Conservation (phyloP, 92 coral and sea anemone species). For the Palythoa heliodiscus region DNA sequence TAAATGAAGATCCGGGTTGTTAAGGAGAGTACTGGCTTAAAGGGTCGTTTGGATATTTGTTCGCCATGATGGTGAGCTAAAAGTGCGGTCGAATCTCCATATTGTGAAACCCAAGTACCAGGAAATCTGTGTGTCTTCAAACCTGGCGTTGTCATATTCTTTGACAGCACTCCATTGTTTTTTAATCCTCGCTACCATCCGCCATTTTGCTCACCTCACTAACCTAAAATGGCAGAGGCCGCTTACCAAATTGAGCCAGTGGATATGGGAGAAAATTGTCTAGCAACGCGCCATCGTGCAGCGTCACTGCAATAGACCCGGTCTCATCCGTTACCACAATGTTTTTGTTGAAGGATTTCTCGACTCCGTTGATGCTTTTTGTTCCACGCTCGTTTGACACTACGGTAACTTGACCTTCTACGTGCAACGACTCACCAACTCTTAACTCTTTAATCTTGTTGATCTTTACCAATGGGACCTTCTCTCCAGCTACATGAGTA, state of each 20-base stretch:
- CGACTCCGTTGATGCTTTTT: neutral
- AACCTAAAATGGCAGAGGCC: no score
- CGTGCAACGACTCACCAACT: neutral
- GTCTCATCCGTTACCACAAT: slow-evolving; percentile 6
- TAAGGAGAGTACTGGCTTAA: slow-evolving; percentile 54
- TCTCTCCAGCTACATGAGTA: neutral
- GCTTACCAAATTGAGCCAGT: no score
- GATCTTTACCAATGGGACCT: neutral
- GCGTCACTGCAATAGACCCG: slow-evolving; percentile 7
- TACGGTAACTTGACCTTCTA: neutral
- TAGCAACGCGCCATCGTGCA: neutral
- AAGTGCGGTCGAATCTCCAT: slow-evolving; percentile 48
- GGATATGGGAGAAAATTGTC: no score
- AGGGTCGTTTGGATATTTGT: slow-evolving; percentile 57
- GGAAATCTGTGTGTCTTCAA: slow-evolving; percentile 53
- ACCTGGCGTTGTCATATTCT: slow-evolving; percentile 48
- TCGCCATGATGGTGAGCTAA: slow-evolving; percentile 54
- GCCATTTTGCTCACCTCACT: no score
- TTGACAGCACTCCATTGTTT: neutral
- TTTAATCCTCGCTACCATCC: no score
- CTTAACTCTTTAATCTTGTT: neutral
- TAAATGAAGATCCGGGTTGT: slow-evolving; percentile 54
- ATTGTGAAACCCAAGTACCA: slow-evolving; percentile 33
- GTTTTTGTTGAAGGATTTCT: slow-evolving; percentile 13
- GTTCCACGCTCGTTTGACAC: neutral